Evolutionary conservation across 2,797 vertebrate genomes (phyloP).

Genomic region (Manis javanica): DNA sequence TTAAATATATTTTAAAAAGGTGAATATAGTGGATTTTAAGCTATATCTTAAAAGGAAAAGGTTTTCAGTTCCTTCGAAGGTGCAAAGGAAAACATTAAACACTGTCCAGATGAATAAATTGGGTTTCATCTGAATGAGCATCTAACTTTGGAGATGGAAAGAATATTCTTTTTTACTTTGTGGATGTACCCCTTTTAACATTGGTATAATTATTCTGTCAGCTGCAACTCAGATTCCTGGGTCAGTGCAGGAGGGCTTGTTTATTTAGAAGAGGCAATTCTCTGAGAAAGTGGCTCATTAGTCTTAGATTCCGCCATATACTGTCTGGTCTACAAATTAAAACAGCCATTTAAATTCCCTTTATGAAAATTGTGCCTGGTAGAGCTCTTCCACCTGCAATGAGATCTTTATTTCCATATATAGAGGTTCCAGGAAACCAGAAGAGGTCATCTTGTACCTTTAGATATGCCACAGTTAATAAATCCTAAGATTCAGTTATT

Average conservation of each 20-base stretch:
- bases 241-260: constrained; percentile 59
- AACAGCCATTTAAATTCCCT: constrained; percentile 47
- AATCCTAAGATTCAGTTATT: neutral
- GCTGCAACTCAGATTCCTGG: constrained; percentile 16
- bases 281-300: constrained; percentile 63
- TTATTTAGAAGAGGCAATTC: constrained; percentile 65
- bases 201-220: constrained; percentile 62
- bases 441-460: neutral
- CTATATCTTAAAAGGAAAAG: neutral
- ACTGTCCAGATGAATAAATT: neutral
- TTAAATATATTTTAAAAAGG: neutral
- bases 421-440: neutral
- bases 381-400: constrained; percentile 22
- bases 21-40: constrained; percentile 26
- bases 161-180: constrained; percentile 31
- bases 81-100: constrained; percentile 14
- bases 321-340: constrained; percentile 51
- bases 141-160: constrained; percentile 28
- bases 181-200: constrained; percentile 39
- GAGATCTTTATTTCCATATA: constrained; percentile 27
- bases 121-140: neutral
- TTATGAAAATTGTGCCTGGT: constrained; percentile 41
- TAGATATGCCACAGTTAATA: neutral
- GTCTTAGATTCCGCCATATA: neutral
- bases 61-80: neutral